phyloP scores from a whole-genome alignment of 1,140 invertebrate genomes.

The Aphaenogaster ashmeadi region DNA sequence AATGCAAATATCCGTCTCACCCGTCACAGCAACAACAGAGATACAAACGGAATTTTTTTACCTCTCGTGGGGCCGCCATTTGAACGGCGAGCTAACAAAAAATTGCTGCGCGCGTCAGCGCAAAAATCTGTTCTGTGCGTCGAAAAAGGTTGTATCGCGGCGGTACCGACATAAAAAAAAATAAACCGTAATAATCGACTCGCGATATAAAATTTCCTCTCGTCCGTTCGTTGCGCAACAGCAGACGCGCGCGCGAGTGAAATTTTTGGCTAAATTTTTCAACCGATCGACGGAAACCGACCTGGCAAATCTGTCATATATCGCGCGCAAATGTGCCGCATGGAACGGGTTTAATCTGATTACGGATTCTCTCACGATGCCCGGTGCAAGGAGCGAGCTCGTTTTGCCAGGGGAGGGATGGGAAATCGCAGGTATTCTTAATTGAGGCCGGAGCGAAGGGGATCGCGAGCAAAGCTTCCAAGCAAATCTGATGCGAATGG shows the following conservation, averaged over 20 bases:
- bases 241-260: neutral
- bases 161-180: slow-evolving; percentile 16
- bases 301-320: neutral
- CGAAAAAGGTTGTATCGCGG: slow-evolving; percentile 5
- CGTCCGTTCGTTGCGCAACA: neutral
- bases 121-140: slow-evolving; percentile 25
- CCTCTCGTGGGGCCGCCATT: neutral
- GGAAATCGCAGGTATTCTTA: slow-evolving; percentile 49
- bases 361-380: neutral
- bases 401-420: neutral
- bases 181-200: slow-evolving; percentile 24
- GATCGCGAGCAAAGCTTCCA: neutral
- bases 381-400: neutral
- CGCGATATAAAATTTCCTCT: slow-evolving; percentile 18
- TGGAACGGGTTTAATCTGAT: slow-evolving; percentile 34
- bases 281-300: neutral
- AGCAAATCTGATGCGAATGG: slow-evolving; percentile 24
- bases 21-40: slow-evolving; percentile 34
- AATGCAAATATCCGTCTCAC: slow-evolving; percentile 45
- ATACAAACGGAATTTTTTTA: slow-evolving; percentile 53
- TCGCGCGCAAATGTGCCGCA: neutral
- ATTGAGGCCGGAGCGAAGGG: neutral
- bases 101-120: slow-evolving; percentile 1
- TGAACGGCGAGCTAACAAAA: slow-evolving; percentile 33
- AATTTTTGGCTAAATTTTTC: slow-evolving; percentile 36